Evolutionary conservation across 2,113 vertebrate species (phyloP), one percentile per base, ranked within the genome.

Genomic region (Barnardius zonarius): DNA sequence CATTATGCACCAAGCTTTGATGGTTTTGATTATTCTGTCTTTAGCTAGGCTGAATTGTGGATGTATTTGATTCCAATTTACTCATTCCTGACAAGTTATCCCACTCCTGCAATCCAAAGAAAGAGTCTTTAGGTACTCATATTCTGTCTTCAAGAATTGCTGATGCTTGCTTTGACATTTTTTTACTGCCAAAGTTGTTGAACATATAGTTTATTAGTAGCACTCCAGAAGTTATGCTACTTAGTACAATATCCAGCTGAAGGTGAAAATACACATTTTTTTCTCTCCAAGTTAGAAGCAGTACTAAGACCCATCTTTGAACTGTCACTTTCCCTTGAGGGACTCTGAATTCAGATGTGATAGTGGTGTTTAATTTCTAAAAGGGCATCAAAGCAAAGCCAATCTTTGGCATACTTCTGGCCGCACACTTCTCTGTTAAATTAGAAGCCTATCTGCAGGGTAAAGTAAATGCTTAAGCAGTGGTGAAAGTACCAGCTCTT

Each of bases 11-110:
- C 76, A 52, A 82, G 84, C 76, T 93, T 95, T 88, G 93, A 91
- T 91, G 94, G 57, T 86, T 97, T 97, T 97, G 86, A 97, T 96
- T 90, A 73, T 54, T 94, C 72, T 13, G 23, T 95, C 93, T 90
- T 96, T 83, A 72, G 86, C 61, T 83, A 77, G 91, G 85, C 93
- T 94, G 95, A 89, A 94, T 96, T 87, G 86, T 94, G 86, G 66
- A 96, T 62, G 86, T 92, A 87, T 90, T 93, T 96, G 88, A 95
- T 86, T 94, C 83, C 85, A 88, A 82, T 96, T 95, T 92, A 88
- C 74, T 96, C 19, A 37, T 55, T 95, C 55, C 68, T 96, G 89
- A 88, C 88, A 92, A 92, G 64, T 89, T 85, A 86, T 75, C 88
- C 66, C 92, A 43, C 35, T 82, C 62, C 35, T 79, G 28, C 43